Evolutionary conservation across 2,797 vertebrate genomes (phyloP).

Genomic region (Microchirus variegatus): DNA sequence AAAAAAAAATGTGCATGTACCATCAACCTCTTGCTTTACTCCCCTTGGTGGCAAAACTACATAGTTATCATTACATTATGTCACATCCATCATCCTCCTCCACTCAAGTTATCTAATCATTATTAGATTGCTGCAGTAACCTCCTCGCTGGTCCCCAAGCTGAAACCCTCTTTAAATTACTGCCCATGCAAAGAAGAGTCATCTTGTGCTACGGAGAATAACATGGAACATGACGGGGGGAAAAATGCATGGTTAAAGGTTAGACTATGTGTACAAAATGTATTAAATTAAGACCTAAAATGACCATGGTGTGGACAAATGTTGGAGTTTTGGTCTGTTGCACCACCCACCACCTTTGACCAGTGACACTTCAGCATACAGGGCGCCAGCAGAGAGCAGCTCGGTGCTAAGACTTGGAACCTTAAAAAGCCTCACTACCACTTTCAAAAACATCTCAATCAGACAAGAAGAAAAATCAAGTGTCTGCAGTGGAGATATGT

Average conservation of each 20-base stretch:
- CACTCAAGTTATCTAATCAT: conserved; percentile 77
- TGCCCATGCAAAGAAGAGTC: conserved; percentile 47
- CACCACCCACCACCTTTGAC: too few relatives aligned
- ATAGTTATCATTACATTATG: conserved; percentile 72
- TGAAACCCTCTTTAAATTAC: conserved; percentile 65
- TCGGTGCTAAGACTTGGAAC: too few relatives aligned
- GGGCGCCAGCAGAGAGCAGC: too few relatives aligned
- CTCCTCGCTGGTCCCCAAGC: conserved; percentile 68
- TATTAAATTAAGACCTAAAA: too few relatives aligned
- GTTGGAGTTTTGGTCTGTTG: too few relatives aligned
- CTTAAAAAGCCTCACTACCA: too few relatives aligned
- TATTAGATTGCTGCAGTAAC: conserved; percentile 77
- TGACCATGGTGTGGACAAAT: too few relatives aligned
- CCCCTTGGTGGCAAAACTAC: conserved; percentile 66
- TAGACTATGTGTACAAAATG: not conserved
- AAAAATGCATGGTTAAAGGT: not conserved
- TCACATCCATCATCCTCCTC: conserved; percentile 80
- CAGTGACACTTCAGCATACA: too few relatives aligned
- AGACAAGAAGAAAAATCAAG: too few relatives aligned
- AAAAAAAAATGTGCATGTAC: conserved; percentile 62
- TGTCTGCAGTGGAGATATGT: too few relatives aligned
- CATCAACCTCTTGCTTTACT: conserved; percentile 62
- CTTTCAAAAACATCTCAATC: too few relatives aligned
- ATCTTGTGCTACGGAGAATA: conserved; percentile 16
- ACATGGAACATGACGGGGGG: conserved; percentile 7